Conservation (phyloP, 2,113 vertebrate genomes). For the Malurus alboscapulatus region DNA sequence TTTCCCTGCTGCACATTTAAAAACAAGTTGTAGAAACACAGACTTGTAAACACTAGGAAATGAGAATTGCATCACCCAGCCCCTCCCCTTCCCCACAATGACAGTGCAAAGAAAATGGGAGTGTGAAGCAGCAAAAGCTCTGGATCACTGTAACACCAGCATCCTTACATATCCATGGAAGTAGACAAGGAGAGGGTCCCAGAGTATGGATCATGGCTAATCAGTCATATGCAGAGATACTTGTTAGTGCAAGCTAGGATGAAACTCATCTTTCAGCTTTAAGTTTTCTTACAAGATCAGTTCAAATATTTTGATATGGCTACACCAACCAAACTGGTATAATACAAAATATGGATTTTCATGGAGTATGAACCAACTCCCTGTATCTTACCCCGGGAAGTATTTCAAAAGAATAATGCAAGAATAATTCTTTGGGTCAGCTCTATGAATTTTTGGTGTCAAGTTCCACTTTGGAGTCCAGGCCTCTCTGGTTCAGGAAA, state of each 20-base stretch:
- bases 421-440: not conserved
- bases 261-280: not conserved
- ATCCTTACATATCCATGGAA: fast-evolving
- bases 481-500: not conserved
- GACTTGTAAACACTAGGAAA: not conserved
- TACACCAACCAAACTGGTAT: not conserved
- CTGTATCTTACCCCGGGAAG: not conserved
- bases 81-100: not conserved
- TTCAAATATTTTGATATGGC: not conserved
- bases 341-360: not conserved
- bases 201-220: not conserved
- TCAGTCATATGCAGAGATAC: not conserved
- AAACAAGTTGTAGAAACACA: not conserved
- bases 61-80: not conserved
- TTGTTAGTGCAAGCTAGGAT: not conserved
- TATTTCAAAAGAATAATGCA: not conserved
- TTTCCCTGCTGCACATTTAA: not conserved
- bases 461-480: not conserved
- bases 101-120: not conserved
- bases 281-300: not conserved
- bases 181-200: not conserved
- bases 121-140: not conserved
- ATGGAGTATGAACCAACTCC: not conserved
- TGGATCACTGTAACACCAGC: not conserved
- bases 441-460: not conserved